Evolutionary conservation across 37 sponge, comb jelly and placozoan species (phyloP), one percentile per base, ranked within the genome.

Genomic region (Amphimedon queenslandica): DNA sequence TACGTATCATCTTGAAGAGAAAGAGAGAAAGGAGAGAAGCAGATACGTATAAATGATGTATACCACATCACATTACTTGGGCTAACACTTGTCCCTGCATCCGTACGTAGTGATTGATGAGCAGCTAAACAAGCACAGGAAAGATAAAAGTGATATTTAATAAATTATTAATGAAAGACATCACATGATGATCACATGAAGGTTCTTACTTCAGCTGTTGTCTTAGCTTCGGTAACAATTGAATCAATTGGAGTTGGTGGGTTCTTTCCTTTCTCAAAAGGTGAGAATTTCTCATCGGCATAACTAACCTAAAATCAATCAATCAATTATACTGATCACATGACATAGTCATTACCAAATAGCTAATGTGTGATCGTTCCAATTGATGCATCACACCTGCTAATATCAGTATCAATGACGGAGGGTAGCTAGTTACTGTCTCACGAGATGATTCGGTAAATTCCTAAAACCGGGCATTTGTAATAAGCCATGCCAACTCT

Each of bases 1-100:
- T 93, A 47, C 92, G 90, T 38, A 99, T 95, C 96, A 99, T 95
- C 91, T 95, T 73, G 30, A 55, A 82, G 2, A n/a, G 71, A 37
- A n/a, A 40, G 25, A 36, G 6, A 72, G 23, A 73, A 8, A 23
- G 20, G 13, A 47, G n/a, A n/a, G n/a, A n/a, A n/a, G n/a, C n/a
- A n/a, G n/a, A n/a, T n/a, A n/a, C n/a, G n/a, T n/a, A n/a, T n/a
- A n/a, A n/a, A n/a, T n/a, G n/a, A n/a, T n/a, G n/a, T n/a, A n/a
- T n/a, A n/a, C n/a, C n/a, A n/a, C n/a, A n/a, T n/a, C n/a, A n/a
- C n/a, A n/a, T n/a, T 38, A 91, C 92, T 70, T 87, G 88, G 37
- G 94, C 81, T 55, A 93, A 70, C 23, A 86, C 75, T 37, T 71
- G 69, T 20, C 93, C 93, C 47, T 92, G 90, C 39, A 84, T 75